These are phyloP conservation scores for Poecilus cupreus DNA, from an alignment of 2,888 invertebrate species.

Conservation along the genomic window DNA sequence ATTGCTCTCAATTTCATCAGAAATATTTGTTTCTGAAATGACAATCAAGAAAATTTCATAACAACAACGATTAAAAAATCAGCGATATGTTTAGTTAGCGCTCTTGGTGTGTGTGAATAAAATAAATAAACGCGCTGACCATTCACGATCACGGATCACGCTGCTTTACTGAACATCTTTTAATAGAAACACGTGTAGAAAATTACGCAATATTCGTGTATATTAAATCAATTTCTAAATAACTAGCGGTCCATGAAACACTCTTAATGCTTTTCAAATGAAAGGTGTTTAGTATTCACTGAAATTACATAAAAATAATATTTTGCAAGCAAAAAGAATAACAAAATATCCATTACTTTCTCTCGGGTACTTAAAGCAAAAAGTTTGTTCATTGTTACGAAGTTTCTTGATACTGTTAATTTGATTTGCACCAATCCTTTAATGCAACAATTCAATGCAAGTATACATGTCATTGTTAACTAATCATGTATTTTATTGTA, in stretches of 20 bases:
- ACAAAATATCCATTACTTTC: constrained; percentile 45
- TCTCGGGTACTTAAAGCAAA: not conserved
- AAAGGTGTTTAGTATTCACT: constrained; percentile 9
- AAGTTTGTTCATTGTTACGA: constrained; percentile 15
- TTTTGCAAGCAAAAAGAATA: constrained; percentile 30
- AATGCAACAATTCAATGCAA: not conserved
- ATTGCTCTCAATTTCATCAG: too few relatives aligned
- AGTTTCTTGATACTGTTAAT: not conserved
- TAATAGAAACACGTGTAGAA: constrained; percentile 56
- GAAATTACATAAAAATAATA: constrained; percentile 36
- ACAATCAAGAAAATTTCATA: too few relatives aligned
- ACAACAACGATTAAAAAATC: too few relatives aligned
- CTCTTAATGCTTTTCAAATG: constrained; percentile 22
- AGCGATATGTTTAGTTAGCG: not conserved
- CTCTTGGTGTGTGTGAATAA: not conserved
- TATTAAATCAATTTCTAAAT: constrained; percentile 52
- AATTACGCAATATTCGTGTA: constrained; percentile 51
- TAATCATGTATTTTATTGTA: not conserved
- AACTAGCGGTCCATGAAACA: constrained; percentile 40
- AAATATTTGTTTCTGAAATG: too few relatives aligned
- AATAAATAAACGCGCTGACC: constrained; percentile 24
- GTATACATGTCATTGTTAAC: not conserved
- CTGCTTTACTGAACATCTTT: constrained; percentile 26
- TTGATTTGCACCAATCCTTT: not conserved
- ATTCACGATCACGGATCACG: constrained; percentile 32